Evolutionary conservation across 2,888 invertebrate genomes (phyloP).

Genomic region (Thalpophila matura): DNA sequence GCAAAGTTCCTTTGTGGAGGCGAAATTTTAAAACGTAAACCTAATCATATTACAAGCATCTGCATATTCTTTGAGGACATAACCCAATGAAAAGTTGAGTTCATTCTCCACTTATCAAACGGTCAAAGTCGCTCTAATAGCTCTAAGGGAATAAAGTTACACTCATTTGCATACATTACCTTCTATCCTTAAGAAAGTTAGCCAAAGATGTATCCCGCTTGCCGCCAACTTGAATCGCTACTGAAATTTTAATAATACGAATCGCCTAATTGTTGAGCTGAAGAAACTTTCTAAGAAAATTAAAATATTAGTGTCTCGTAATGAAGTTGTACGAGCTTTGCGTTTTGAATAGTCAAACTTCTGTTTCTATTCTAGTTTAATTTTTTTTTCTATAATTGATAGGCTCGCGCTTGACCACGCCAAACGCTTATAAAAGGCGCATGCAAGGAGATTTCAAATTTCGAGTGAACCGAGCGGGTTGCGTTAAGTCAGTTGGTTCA

Average conservation of each 20-base stretch:
- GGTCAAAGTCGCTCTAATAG: slow-evolving; percentile 85
- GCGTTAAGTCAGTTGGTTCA: no score
- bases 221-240: slow-evolving; percentile 51
- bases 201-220: slow-evolving; percentile 67
- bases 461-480: no score
- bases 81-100: slow-evolving; percentile 72
- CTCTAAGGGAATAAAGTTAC: slow-evolving; percentile 84
- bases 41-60: slow-evolving; percentile 49
- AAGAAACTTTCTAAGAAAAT: slow-evolving; percentile 56
- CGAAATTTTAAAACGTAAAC: slow-evolving; percentile 44
- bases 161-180: slow-evolving; percentile 87
- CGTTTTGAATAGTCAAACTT: slow-evolving; percentile 41
- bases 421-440: no score
- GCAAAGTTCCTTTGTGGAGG: slow-evolving; percentile 25
- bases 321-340: slow-evolving; percentile 40
- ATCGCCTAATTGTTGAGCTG: slow-evolving; percentile 62
- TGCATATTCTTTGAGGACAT: slow-evolving; percentile 63
- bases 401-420: no score
- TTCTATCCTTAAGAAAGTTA: slow-evolving; percentile 80
- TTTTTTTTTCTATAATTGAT: neutral
- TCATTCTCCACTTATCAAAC: slow-evolving; percentile 79
- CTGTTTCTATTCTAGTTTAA: slow-evolving; percentile 2
- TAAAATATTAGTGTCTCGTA: slow-evolving; percentile 52
- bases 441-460: no score
- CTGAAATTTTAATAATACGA: slow-evolving; percentile 63